These are phyloP conservation scores for Calameuta idolon DNA, from an alignment of 2,888 invertebrate genomes.

Conservation along the genomic window DNA sequence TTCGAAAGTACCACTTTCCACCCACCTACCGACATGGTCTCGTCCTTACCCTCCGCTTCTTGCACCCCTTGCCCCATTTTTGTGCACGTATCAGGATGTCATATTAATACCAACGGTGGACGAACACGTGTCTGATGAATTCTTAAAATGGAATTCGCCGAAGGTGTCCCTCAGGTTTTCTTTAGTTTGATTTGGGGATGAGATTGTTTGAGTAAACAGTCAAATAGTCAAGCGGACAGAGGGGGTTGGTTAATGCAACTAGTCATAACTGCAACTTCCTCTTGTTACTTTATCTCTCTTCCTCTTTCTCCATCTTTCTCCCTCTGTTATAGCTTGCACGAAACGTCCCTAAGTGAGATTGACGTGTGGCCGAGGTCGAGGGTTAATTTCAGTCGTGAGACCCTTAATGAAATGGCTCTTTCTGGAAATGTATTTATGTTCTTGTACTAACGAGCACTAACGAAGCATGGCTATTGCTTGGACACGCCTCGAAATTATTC, in stretches of 20 bases:
- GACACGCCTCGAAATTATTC: neutral
- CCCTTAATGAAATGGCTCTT: constrained; percentile 4
- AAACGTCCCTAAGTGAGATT: constrained; percentile 11
- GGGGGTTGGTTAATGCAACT: neutral
- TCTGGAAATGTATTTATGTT: constrained; percentile 4
- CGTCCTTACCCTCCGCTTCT: neutral
- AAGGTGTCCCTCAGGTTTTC: neutral
- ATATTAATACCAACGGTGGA: neutral
- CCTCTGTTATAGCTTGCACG: neutral
- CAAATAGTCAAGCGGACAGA: neutral
- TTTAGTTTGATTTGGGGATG: no score
- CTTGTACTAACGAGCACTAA: neutral
- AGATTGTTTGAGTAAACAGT: neutral
- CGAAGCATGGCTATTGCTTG: neutral
- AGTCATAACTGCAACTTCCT: neutral
- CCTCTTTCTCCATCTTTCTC: neutral
- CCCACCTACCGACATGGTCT: neutral
- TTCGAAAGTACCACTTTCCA: neutral
- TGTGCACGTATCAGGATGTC: neutral
- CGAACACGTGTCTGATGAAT: neutral
- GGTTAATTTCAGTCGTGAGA: constrained; percentile 8
- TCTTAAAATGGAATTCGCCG: neutral
- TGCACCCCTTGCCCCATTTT: neutral
- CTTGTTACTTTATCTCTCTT: neutral
- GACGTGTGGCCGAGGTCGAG: constrained; percentile 10